Base-by-base conservation (phyloP, 2,888 invertebrate species). In the Itoplectis maculator region DNA sequence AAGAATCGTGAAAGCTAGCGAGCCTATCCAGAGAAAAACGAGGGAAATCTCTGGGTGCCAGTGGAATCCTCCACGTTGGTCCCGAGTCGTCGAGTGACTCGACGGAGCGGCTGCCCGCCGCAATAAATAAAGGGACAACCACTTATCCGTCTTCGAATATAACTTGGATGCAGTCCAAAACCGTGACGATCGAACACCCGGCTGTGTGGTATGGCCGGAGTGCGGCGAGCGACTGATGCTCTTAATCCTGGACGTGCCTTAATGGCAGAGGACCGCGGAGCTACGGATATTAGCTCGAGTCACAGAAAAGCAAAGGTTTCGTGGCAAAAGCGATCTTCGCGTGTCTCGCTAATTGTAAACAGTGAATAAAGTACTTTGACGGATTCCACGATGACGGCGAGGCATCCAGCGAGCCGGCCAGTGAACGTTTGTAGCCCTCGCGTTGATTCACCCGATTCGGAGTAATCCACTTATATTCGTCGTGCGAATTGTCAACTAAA, bases 51-150 rank as follows among this genome's bases (percentile, higher is more conserved):
- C 73, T 29, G 76, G 49, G 47, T 59, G n/a, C 49, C 49, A 29
- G 9, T 40, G 42, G n/a, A 72, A 56, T 78, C 54, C 78, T 82
- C 51, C 81, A 81, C 81, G 49, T 77, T 81, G 74, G 74, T 82
- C 78, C 59, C 23, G 66, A 63, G 56, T 51, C 35, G 45, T 29
- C 69, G 79, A 61, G 79, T 63, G 54, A 76, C 74, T 72, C 81
- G 54, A 76, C 65, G 54, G 66, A 74, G 20, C 78, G 81, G 73
- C 73, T 79, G 73, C 69, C 76, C 82, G 80, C 61, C 76, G 82
- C 75, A 83, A 85, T 85, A 85, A 85, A 83, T 85, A 85, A 81
- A 82, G 85, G 77, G 79, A 80, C 85, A 81, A 82, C 81, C 83
- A 83, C 85, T 85, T 85, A 83, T 85, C 80, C 83, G 81, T 74